A percentile compares a stretch with the other conserved stretches of the same genome.
Conservation (phyloP, 1,140 invertebrate genomes). For the Drosophila arawakana region DNA sequence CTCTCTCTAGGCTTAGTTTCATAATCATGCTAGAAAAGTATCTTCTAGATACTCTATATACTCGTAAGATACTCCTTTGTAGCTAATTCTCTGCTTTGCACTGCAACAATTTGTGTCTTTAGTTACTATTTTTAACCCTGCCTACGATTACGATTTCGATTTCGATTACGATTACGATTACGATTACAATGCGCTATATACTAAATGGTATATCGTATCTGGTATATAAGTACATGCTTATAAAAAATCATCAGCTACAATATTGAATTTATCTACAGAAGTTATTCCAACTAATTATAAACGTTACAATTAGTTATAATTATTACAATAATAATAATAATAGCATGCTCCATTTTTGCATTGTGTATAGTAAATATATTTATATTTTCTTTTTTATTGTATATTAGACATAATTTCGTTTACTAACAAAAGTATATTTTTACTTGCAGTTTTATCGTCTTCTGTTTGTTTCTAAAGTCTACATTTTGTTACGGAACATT, state of each 20-base stretch:
- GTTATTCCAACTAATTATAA: constrained; percentile 65
- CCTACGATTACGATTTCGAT: constrained; percentile 55
- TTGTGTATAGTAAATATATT: too few relatives aligned
- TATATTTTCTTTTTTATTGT: constrained; percentile 12
- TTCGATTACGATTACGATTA: constrained; percentile 39
- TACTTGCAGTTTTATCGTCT: constrained; percentile 82
- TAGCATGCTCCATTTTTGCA: constrained; percentile 3
- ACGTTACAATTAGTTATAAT: constrained; percentile 18
- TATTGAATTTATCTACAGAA: constrained; percentile 80
- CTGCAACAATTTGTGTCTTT: constrained; percentile 82
- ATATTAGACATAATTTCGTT: constrained; percentile 73
- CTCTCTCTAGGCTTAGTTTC: constrained; percentile 41
- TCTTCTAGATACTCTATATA: constrained; percentile 5
- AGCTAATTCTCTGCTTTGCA: constrained; percentile 71
- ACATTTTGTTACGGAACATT: constrained; percentile 81
- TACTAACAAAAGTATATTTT: constrained; percentile 62
- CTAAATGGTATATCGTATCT: constrained; percentile 34
- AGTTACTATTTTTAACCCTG: constrained; percentile 79
- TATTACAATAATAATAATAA: constrained; percentile 11
- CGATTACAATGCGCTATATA: constrained; percentile 31
- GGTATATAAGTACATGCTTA: constrained; percentile 54
- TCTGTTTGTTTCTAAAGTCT: constrained; percentile 79
- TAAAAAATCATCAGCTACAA: constrained; percentile 79
- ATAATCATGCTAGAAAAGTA: constrained; percentile 8
- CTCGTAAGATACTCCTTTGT: constrained; percentile 1